Conservation (phyloP, 2,113 vertebrate species). For the Cyphomyrus discorhynchus region DNA sequence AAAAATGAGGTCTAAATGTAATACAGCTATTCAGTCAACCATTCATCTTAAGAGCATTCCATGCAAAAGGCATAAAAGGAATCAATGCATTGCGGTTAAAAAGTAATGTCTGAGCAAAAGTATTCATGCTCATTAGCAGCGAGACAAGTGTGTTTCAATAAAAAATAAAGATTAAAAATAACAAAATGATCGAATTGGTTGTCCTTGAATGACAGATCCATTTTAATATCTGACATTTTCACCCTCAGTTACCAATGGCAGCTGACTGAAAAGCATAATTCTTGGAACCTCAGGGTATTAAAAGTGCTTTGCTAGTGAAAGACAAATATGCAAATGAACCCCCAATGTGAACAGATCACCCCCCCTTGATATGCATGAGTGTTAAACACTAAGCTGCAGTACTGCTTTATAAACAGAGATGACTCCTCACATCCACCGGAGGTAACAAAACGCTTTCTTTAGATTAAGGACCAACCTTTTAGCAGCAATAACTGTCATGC, state of each 20-base stretch:
- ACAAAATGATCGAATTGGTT: background rate
- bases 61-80: background rate
- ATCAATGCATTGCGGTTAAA: background rate
- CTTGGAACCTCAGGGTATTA: background rate
- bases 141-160: background rate
- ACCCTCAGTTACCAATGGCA: background rate
- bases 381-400: background rate
- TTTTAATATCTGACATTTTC: no score
- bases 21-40: background rate
- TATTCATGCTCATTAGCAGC: background rate
- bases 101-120: background rate
- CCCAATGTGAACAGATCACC: background rate
- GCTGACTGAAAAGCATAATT: background rate
- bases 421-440: background rate
- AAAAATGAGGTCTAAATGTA: background rate
- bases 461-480: background rate
- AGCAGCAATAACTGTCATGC: background rate
- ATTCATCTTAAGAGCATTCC: background rate
- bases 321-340: background rate
- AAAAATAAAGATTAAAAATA: background rate
- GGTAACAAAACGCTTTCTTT: background rate
- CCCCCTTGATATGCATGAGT: background rate
- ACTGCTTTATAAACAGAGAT: background rate
- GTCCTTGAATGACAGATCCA: background rate
- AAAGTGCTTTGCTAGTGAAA: background rate